Evolutionary conservation across 2,888 invertebrate species (phyloP).

Genomic region (Philhelius pedissequus): DNA sequence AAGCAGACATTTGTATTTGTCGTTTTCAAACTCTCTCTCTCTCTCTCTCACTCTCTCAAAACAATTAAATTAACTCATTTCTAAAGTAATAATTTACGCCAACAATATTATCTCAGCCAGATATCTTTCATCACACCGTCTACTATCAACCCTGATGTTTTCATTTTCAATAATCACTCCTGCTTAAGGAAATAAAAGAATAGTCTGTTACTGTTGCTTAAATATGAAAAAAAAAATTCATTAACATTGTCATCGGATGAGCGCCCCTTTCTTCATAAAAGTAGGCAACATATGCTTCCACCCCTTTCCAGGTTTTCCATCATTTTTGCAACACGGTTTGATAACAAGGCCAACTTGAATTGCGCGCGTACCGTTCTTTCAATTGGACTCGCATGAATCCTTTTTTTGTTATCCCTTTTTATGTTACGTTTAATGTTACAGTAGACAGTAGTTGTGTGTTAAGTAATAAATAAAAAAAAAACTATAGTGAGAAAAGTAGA

Average conservation of each 20-base stretch:
- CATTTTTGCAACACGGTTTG: conserved; percentile 30
- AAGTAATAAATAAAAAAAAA: background rate
- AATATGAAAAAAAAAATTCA: conserved; percentile 41
- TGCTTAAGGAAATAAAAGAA: conserved; percentile 23
- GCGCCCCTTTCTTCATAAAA: conserved; percentile 48
- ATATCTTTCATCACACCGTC: conserved; percentile 21
- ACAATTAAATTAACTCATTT: conserved; percentile 45
- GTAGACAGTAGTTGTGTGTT: conserved; percentile 36
- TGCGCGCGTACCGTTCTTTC: conserved; percentile 29
- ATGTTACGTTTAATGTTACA: conserved; percentile 46
- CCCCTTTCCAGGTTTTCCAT: conserved; percentile 34
- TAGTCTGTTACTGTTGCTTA: conserved; percentile 24
- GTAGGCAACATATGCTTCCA: conserved; percentile 61
- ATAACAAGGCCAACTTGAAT: conserved; percentile 5
- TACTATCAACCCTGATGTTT: conserved; percentile 50
- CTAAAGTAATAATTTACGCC: conserved; percentile 33
- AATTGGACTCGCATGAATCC: conserved; percentile 68
- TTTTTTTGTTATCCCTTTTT: conserved; percentile 60
- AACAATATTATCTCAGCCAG: conserved; percentile 46
- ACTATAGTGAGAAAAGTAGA: background rate
- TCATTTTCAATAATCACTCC: conserved; percentile 52
- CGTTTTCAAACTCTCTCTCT: background rate
- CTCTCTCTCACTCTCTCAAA: no score
- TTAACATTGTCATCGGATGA: conserved; percentile 63
- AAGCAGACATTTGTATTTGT: no score